Base-by-base conservation (phyloP, 1,140 invertebrate species). In the Penaeus vannamei region DNA sequence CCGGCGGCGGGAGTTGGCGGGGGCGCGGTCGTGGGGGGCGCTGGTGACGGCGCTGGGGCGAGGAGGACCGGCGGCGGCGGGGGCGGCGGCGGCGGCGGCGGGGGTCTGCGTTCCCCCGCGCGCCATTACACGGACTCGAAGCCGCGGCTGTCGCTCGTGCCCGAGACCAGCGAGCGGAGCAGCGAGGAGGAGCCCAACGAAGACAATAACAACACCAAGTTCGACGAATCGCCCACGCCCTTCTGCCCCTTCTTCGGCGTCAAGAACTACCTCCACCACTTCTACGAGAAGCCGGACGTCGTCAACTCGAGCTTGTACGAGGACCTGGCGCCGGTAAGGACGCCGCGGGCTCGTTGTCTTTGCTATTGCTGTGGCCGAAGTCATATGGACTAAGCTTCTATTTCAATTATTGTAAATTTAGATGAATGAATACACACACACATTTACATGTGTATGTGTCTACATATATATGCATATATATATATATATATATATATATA, bases 231-330 rank as follows among this genome's bases (percentile, higher is more conserved):
- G 5, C 86, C 91, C 4, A 85, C 89, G 12, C 84, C 85, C 14
- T 59, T 84, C 29, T 91, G 89, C 66, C 90, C 89, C 69, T 85
- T 91, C 77, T 90, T 91, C 86, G 90, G 89, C 42, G 91, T 91
- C 23, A 87, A 85, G 77, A 90, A 90, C 76, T 91, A 90, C 79
- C 89, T 90, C 29, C 90, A 90, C 32, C 91, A 91, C 12, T 91
- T 91, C 84, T 91, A 91, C 60, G 90, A 91, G 72, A 91, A 87
- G 72, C 90, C 85, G 46, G 86, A 87, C n/a, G 85, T 90, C 82
- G 89, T 87, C 20, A 76, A 90, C 62, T 69, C 80, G 12, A 64
- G 83, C 17, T 60, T 90, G 20, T 91, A 91, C 84, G 89, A 90
- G 85, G 91, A 90, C 60, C 32, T 87, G 29, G 42, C 64, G 23